Conservation (phyloP, 2,113 vertebrate genomes). For the Indicator maculatus region DNA sequence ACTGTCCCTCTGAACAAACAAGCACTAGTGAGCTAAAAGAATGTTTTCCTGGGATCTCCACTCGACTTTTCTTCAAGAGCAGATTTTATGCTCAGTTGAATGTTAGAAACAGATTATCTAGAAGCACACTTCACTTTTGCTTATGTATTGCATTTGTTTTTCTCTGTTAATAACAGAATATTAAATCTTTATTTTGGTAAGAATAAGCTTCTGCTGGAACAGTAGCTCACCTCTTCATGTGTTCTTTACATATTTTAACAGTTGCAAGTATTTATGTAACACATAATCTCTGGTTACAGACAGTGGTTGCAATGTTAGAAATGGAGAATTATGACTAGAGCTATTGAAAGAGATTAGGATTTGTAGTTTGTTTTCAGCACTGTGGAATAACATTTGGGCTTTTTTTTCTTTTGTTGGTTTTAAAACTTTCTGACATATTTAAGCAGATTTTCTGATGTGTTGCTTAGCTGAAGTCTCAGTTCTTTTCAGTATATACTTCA, state of each 20-base stretch:
- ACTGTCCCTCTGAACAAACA: not conserved
- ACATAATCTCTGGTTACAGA: conserved; percentile 28
- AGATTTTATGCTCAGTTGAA: conserved; percentile 47
- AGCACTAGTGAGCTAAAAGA: not conserved
- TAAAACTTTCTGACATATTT: conserved; percentile 34
- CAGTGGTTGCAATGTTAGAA: not conserved
- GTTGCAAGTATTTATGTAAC: conserved; percentile 8
- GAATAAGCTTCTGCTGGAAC: not conserved
- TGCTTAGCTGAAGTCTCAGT: not conserved
- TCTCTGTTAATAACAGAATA: conserved; percentile 39
- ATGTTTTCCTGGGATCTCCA: not conserved
- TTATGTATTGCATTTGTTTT: conserved; percentile 50
- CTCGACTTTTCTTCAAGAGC: conserved; percentile 5
- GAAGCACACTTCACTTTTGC: conserved; percentile 24
- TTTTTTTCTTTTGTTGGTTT: not conserved
- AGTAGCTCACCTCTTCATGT: conserved; percentile 27
- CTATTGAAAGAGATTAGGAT: conserved; percentile 3
- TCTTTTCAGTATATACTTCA: not conserved
- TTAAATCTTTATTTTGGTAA: conserved; percentile 30
- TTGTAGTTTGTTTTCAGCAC: conserved; percentile 22
- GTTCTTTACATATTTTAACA: conserved; percentile 18
- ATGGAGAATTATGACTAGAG: conserved; percentile 17
- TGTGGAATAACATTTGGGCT: not conserved
- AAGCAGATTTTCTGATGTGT: conserved; percentile 9
- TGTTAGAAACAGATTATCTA: conserved; percentile 49